Base-by-base conservation (phyloP, 2,113 vertebrate species). In the Gnathonemus longibarbis region DNA sequence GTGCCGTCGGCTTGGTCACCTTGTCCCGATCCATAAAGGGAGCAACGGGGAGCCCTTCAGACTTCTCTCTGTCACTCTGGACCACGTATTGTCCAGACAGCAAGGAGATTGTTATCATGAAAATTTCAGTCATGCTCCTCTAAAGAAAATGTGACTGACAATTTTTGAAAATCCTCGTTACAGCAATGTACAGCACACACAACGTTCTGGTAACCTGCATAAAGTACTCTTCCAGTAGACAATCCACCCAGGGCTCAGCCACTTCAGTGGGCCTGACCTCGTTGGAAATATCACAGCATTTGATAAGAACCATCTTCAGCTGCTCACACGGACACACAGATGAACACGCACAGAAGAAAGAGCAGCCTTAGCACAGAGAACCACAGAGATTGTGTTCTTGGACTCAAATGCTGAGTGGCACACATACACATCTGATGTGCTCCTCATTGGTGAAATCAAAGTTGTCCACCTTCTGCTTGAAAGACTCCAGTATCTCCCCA, bases 11-110 rank as follows among this genome's bases (percentile, higher is more conserved):
- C 85, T 99, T 99, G 90, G 98, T 99, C 91, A 99, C 98, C 95
- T 98, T 99, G 88, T 99, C 98, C 1, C 98, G 95, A 94, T 99
- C 98, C 98, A 99, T 99, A 94, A 99, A 99, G 0, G 98, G 97
- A 9, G 98, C 98, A 89, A 99, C 98, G 0, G 98, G 98, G 11
- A 99, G 98, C 19, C 98, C 98, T 92, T 99, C 98, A 0, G 96
- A 96, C 92, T 99, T 99, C 93, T 99, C 98, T 0, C 98, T 94
- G 94, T 99, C 98, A 0, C 98, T 99, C 98, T 99, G 94, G 5
- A 89, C 31, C 80, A 19, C 3, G 52, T 17, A 42, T 80, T 42
- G 74, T 42, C 31, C 35, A 42, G 35, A 80, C 74, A 3, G 31
- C 74, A 80, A 80, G 35, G 62, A 70, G 9, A 31, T 3, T 31